A percentile compares a stretch with the other conserved stretches of the same genome.
Conservation (phyloP, 1,140 invertebrate species). For the Acromyrmex echinatior region DNA sequence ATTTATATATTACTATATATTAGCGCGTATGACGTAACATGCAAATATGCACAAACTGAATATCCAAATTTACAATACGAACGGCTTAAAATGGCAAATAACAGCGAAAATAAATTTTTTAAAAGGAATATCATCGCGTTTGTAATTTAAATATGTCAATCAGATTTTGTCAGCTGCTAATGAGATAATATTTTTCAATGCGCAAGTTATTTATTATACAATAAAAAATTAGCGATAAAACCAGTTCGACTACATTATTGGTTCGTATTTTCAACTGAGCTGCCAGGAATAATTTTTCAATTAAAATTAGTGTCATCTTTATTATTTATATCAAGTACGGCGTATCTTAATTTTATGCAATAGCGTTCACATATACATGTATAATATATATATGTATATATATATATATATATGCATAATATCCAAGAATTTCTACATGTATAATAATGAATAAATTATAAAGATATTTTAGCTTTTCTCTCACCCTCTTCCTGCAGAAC, state of each 20-base stretch:
- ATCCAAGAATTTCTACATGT: neutral
- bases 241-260: slow-evolving; percentile 5
- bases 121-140: neutral
- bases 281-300: slow-evolving; percentile 27
- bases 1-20: slow-evolving; percentile 28
- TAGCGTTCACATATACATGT: too few relatives aligned
- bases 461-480: neutral
- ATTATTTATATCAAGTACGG: neutral
- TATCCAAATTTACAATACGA: neutral
- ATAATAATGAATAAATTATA: slow-evolving; percentile 9
- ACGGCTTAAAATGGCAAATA: slow-evolving; percentile 15
- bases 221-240: neutral
- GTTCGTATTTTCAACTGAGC: neutral
- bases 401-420: neutral
- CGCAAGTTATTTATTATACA: neutral
- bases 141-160: slow-evolving; percentile 19
- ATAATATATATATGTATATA: too few relatives aligned
- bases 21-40: neutral
- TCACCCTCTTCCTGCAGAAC: neutral
- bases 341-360: slow-evolving; percentile 34
- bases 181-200: neutral
- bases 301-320: slow-evolving; percentile 21
- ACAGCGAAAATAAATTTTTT: neutral
- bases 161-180: slow-evolving; percentile 7
- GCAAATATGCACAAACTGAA: neutral